Base-by-base conservation (phyloP, 2,888 invertebrate genomes). In the Synergus gifuensis region DNA sequence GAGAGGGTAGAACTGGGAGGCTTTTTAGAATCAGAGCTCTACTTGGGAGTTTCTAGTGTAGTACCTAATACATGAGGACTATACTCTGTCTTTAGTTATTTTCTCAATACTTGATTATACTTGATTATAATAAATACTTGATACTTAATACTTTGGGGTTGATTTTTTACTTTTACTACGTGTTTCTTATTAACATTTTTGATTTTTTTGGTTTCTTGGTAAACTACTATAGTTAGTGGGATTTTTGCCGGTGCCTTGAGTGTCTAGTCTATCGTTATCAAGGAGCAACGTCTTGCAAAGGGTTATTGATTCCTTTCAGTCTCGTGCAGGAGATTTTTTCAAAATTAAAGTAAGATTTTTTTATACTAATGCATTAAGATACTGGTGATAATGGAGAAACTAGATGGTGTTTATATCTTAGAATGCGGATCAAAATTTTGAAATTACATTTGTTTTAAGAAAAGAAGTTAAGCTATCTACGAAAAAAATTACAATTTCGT, bases 201-300 rank as follows among this genome's bases (percentile, higher is more conserved):
- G 28, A 3, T 28, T 28, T 28, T 69, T 69, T 66, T 42, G 1
- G 14, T n/a, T 66, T 66, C 42, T 49, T 49, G 16, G 16, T 69
- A 8, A 28, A 69, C 5, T 46, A 69, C 28, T 28, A 54, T 28
- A 54, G 22, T 54, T 28, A 22, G 22, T 54, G 9, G 73, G 73
- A 73, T 73, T 36, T 60, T 36, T 54, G 28, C 28, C 46, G 49
- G 36, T 54, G 36, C 54, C 49, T 54, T 54, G n/a, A 46, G 36
- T n/a, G 49, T 73, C 36, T 54, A 54, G 16, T 76, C 78, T 79
- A 77, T 58, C 83, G 78, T 81, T 81, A 83, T 79, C 78, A 79
- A 81, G 79, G 62, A 64, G 9, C 22, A 60, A 69, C 22, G 11
- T 40, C 64, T 66, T 66, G 18, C 16, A 66, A 42, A 42, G 60